Percentiles rank a stretch among this genome's conserved stretches.
Evolutionary conservation across 2,888 invertebrate genomes (phyloP).

Genomic region (Pediacus dermestoides): DNA sequence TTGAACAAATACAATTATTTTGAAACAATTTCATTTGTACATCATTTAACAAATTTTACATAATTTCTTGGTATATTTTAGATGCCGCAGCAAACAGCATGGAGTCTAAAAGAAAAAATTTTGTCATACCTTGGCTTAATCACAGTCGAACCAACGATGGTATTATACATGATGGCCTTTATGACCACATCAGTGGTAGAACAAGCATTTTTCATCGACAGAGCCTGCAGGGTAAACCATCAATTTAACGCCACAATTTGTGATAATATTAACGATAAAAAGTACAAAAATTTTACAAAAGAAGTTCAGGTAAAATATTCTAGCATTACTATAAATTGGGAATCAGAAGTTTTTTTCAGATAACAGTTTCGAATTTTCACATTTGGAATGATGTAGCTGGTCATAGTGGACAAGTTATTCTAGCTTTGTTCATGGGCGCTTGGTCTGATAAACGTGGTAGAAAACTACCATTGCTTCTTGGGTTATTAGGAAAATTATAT

Average conservation of each 20-base stretch:
- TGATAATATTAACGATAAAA: conserved; percentile 55
- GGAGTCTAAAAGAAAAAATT: conserved; percentile 16
- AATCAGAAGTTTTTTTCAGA: conserved; percentile 45
- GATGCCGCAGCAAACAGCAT: conserved; percentile 22
- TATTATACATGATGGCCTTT: conserved; percentile 84
- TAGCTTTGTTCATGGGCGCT: conserved; percentile 76
- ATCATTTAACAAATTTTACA: neutral
- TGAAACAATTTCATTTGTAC: neutral
- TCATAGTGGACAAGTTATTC: conserved; percentile 68
- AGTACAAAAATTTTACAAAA: conserved; percentile 58
- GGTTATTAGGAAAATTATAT: conserved; percentile 68
- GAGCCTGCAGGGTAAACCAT: conserved; percentile 73
- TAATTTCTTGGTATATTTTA: conserved; percentile 15
- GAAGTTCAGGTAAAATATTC: conserved; percentile 62
- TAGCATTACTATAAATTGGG: conserved; percentile 7
- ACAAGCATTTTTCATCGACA: conserved; percentile 73
- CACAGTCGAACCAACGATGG: conserved; percentile 83
- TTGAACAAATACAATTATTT: no score
- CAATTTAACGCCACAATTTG: conserved; percentile 67
- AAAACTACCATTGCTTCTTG: conserved; percentile 69
- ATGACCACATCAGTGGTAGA: conserved; percentile 79
- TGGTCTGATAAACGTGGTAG: conserved; percentile 79
- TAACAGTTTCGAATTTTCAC: conserved; percentile 70
- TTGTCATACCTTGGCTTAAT: conserved; percentile 46
- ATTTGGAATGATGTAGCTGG: conserved; percentile 76